Evolutionary conservation across 2,888 invertebrate genomes (phyloP), one percentile per base, ranked within the genome.

Genomic region (Rhingia campestris): DNA sequence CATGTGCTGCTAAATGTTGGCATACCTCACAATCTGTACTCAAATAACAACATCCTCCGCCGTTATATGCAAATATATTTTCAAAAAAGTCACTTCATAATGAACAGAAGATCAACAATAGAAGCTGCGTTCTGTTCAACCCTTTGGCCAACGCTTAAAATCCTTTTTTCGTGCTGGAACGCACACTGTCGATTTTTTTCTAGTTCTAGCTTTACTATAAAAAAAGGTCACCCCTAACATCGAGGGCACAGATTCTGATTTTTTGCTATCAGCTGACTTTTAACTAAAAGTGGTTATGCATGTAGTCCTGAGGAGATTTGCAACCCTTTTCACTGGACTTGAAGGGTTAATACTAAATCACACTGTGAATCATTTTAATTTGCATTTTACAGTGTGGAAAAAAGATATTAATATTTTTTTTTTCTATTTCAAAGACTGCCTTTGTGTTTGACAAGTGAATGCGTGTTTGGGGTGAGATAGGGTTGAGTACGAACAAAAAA

Each of bases 401-500:
- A 74, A 74, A 63, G 84, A 80, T 75, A 75, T 79, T 79, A 77
- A 66, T 64, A n/a, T 79, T 86, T 86, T 86, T 86, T 86, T 79
- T 30, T 6, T 45, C 22, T 35, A 14, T 58, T 73, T 41, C n/a
- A 30, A 59, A 49, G 22, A 61, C 45, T 74, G 63, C 77, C 86
- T 85, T 85, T 89, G 88, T 88, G 87, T 88, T 90, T 90, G 90
- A 90, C 90, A 91, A 91, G 90, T 90, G 91, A 91, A 91, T 90
- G 89, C 69, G 66, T 74, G 73, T 70, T 54, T 14, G 63, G 45
- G 56, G 63, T 72, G 56, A 64, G 74, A 80, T 76, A 76, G 51
- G 74, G 67, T 79, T 82, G 66, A 76, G 54, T 43, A 33, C 54
- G 7, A 54, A 63, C 12, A 77, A 70, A 37, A 59, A 86, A 87